These are phyloP conservation scores for Ectropis crepuscularia DNA, from an alignment of 2,888 invertebrate species.

Conservation along the genomic window DNA sequence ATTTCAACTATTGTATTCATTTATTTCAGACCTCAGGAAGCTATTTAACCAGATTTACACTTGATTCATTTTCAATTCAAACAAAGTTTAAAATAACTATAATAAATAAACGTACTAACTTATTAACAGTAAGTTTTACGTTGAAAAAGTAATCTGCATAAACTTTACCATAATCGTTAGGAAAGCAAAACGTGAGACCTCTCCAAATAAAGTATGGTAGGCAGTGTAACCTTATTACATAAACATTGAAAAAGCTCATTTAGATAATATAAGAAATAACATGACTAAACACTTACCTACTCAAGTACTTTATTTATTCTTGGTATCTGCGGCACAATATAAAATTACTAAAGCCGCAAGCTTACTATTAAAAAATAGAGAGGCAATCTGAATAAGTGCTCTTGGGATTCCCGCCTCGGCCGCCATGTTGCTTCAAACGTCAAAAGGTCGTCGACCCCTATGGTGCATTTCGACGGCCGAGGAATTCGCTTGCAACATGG, in stretches of 20 bases:
- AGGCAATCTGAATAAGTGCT: constrained; percentile 72
- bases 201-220: background rate
- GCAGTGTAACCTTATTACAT: background rate
- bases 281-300: constrained; percentile 18
- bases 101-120: too few relatives aligned
- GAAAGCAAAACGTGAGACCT: too few relatives aligned
- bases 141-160: too few relatives aligned
- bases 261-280: constrained; percentile 7
- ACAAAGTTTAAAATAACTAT: too few relatives aligned
- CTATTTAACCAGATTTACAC: too few relatives aligned
- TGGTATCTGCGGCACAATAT: constrained; percentile 31
- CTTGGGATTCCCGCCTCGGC: constrained; percentile 65
- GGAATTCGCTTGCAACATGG: background rate
- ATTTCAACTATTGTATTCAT: too few relatives aligned
- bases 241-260: constrained; percentile 4
- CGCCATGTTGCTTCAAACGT: constrained; percentile 63
- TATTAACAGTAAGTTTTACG: too few relatives aligned
- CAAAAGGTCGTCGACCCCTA: constrained; percentile 57
- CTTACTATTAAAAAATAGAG: constrained; percentile 55
- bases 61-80: too few relatives aligned
- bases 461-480: constrained; percentile 42
- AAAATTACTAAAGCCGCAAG: constrained; percentile 44
- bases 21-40: too few relatives aligned
- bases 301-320: constrained; percentile 13
- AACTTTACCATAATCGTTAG: too few relatives aligned